A percentile compares a stretch with the other conserved stretches of the same genome.
phyloP scores from a whole-genome alignment of 2,113 vertebrate genomes.

The Pseudonaja textilis region DNA sequence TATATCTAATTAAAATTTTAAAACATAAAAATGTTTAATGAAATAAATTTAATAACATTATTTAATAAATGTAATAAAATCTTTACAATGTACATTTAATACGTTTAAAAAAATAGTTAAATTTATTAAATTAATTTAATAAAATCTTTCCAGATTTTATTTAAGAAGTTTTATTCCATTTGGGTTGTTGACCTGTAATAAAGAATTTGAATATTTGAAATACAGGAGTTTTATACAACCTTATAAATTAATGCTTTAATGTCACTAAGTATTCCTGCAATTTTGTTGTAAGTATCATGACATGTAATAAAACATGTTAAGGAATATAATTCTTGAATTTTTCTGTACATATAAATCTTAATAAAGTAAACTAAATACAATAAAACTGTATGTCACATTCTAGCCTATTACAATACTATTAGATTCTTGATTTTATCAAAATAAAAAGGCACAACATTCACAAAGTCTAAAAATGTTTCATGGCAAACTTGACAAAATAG shows the following conservation, averaged over 20 bases:
- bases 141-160: background rate
- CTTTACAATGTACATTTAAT: background rate
- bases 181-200: background rate
- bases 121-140: background rate
- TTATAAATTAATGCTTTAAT: background rate
- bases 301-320: background rate
- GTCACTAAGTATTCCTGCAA: background rate
- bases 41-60: background rate
- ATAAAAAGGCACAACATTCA: background rate
- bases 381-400: background rate
- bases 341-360: background rate
- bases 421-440: background rate
- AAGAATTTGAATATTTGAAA: background rate
- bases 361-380: background rate
- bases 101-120: background rate
- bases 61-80: background rate
- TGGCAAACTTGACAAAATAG: background rate
- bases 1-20: background rate
- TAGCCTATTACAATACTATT: background rate
- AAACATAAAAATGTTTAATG: background rate
- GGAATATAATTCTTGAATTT: background rate
- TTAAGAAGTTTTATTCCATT: background rate
- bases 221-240: background rate
- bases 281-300: background rate
- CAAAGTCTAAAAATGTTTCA: background rate